Conservation (phyloP, 2,888 invertebrate species). For the Gerosis bhagava region DNA sequence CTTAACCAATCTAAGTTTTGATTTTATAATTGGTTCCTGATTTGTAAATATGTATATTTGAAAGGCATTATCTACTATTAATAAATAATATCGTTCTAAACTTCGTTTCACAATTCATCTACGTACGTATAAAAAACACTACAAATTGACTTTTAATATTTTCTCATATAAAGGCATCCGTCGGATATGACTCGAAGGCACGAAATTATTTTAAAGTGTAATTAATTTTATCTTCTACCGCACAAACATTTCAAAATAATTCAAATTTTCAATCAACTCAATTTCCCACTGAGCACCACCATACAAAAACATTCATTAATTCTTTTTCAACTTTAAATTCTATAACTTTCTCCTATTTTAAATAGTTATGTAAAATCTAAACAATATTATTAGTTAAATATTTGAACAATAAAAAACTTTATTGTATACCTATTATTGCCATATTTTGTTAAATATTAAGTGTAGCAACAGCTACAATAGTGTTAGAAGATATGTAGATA, state of each 20-base stretch:
- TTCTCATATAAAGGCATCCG: slow-evolving; percentile 66
- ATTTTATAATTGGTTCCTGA: not conserved
- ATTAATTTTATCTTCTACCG: too few relatives aligned
- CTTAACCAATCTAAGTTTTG: too few relatives aligned
- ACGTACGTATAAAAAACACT: slow-evolving; percentile 68
- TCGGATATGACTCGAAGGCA: slow-evolving; percentile 79
- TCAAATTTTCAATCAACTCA: too few relatives aligned
- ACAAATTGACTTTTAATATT: slow-evolving; percentile 55
- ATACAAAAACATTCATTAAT: too few relatives aligned
- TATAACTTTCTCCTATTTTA: slow-evolving; percentile 46
- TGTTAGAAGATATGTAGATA: slow-evolving; percentile 39
- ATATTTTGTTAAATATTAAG: slow-evolving; percentile 57
- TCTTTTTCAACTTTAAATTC: too few relatives aligned
- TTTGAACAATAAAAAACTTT: slow-evolving; percentile 64
- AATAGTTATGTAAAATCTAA: slow-evolving; percentile 55
- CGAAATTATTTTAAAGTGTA: slow-evolving; percentile 46
- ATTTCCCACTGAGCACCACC: too few relatives aligned
- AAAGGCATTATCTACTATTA: slow-evolving; percentile 14
- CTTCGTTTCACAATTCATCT: slow-evolving; percentile 49
- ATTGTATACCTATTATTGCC: slow-evolving; percentile 79
- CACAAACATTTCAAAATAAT: too few relatives aligned
- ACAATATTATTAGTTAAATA: slow-evolving; percentile 56
- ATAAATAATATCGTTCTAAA: slow-evolving; percentile 55
- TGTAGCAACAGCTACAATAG: slow-evolving; percentile 39
- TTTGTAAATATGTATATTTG: slow-evolving; percentile 19